Evolutionary conservation across 1,140 invertebrate species (phyloP).

Genomic region (Chlorops oryzae): DNA sequence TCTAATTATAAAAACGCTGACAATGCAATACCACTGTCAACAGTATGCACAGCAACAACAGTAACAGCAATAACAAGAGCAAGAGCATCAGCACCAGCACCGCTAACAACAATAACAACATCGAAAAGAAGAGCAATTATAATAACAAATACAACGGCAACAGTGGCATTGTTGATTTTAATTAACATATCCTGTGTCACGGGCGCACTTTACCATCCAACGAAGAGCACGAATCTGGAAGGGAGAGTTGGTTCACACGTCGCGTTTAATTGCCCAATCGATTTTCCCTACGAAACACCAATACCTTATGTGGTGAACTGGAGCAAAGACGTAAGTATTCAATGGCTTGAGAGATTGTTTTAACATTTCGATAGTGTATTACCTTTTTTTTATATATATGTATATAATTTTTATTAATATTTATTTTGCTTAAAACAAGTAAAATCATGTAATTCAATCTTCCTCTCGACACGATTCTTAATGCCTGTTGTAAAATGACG

Average conservation of each 20-base stretch:
- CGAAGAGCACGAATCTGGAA: constrained; percentile 61
- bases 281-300: constrained; percentile 79
- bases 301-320: constrained; percentile 86
- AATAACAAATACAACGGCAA: constrained; percentile 4
- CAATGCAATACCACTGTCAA: not conserved
- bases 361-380: too few relatives aligned
- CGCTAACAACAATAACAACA: constrained; percentile 3
- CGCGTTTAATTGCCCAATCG: constrained; percentile 82
- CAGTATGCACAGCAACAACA: not conserved
- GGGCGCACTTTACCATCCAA: constrained; percentile 52
- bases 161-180: constrained; percentile 22
- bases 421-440: too few relatives aligned
- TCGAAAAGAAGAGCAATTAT: not conserved
- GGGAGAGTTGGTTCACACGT: constrained; percentile 78
- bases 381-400: too few relatives aligned
- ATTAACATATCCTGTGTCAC: constrained; percentile 36
- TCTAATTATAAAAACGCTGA: not conserved
- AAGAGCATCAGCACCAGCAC: constrained; percentile 5
- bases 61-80: constrained; percentile 2
- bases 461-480: too few relatives aligned
- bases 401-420: too few relatives aligned
- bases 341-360: too few relatives aligned
- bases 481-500: too few relatives aligned
- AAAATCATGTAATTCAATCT: too few relatives aligned
- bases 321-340: constrained; percentile 77